These are phyloP conservation scores for Squalus acanthias DNA, from an alignment of 2,797 vertebrate species.

Conservation along the genomic window DNA sequence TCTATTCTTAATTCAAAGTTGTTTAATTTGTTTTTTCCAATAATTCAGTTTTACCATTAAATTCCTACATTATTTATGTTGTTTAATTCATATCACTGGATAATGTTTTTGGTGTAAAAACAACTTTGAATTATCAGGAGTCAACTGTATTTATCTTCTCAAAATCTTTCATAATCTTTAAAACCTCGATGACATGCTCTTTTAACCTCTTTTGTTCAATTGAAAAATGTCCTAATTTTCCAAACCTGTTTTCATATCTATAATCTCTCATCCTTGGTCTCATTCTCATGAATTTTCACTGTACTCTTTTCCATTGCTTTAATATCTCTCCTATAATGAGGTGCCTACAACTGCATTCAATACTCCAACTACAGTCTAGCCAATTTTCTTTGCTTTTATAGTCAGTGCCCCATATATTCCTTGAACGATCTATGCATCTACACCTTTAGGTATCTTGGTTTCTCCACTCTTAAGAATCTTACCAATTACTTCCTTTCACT, in stretches of 20 bases:
- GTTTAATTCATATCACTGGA: not conserved
- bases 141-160: not conserved
- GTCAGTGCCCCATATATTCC: not conserved
- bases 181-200: not conserved
- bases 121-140: not conserved
- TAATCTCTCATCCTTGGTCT: not conserved
- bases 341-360: not conserved
- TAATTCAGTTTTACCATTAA: not conserved
- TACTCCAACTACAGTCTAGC: not conserved
- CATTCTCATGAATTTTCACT: not conserved
- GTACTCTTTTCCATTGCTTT: not conserved
- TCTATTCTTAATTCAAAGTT: not conserved
- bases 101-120: not conserved
- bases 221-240: not conserved
- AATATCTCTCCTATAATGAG: not conserved
- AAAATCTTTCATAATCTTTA: not conserved
- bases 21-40: not conserved
- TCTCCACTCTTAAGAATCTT: too few species aligned
- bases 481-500: too few species aligned
- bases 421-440: not conserved
- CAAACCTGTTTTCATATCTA: not conserved
- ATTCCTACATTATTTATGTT: not conserved
- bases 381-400: not conserved
- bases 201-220: not conserved
- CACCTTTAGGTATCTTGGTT: too few species aligned